Percentiles rank a stretch among this genome's conserved stretches.
phyloP scores from a whole-genome alignment of 2,113 vertebrate genomes.

The Butorides virescens region DNA sequence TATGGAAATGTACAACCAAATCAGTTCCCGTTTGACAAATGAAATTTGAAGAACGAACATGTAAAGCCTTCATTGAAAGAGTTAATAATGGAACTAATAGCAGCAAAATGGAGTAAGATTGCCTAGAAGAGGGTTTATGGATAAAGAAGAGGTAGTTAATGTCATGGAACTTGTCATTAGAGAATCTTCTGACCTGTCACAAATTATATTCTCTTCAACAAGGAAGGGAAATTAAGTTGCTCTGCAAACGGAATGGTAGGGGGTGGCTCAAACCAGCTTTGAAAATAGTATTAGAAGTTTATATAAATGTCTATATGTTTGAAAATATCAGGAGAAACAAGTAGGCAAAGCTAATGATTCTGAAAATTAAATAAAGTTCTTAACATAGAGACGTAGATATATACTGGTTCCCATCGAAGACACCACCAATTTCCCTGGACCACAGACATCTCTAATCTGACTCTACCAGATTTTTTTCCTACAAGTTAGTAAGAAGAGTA shows the following conservation, averaged over 20 bases:
- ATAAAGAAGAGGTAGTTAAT: not conserved
- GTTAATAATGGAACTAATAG: not conserved
- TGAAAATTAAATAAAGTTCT: not conserved
- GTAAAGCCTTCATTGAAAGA: not conserved
- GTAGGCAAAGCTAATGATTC: not conserved
- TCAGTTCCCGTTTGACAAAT: not conserved
- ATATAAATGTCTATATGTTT: not conserved
- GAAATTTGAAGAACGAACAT: not conserved
- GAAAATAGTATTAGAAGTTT: not conserved
- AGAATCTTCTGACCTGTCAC: not conserved
- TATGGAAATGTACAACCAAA: not conserved
- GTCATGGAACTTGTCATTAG: not conserved
- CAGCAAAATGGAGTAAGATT: not conserved
- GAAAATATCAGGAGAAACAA: not conserved
- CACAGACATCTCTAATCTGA: not conserved
- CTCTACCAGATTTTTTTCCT: not conserved
- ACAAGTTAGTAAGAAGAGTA: not conserved
- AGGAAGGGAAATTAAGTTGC: not conserved
- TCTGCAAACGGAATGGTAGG: not conserved
- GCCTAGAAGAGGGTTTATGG: not conserved
- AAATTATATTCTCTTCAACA: not conserved
- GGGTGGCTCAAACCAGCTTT: not conserved
- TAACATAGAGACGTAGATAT: not conserved
- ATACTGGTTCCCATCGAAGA: not conserved
- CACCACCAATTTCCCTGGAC: not conserved